phyloP scores from a whole-genome alignment of 2,888 invertebrate genomes.

The Norana najaformis region DNA sequence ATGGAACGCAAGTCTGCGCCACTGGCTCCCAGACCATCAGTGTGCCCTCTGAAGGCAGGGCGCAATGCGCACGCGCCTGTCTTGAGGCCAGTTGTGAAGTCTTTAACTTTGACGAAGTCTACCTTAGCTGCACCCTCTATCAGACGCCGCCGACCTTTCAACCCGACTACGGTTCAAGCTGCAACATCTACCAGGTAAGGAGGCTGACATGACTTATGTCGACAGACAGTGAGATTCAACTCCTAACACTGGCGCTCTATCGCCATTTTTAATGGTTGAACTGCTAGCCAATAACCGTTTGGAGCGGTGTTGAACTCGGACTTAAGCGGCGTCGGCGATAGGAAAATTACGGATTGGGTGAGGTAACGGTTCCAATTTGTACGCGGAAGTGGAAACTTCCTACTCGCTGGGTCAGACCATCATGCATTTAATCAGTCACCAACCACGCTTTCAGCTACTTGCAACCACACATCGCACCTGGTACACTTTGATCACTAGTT shows the following conservation, averaged over 20 bases:
- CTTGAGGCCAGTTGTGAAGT: not conserved
- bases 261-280: not conserved
- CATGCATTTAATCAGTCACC: too few relatives aligned
- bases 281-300: not conserved
- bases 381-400: too few relatives aligned
- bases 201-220: not conserved
- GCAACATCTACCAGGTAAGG: slow-evolving; percentile 13
- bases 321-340: not conserved
- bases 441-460: too few relatives aligned
- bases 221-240: not conserved
- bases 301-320: too few relatives aligned
- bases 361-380: too few relatives aligned
- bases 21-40: not conserved
- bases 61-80: not conserved
- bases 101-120: not conserved
- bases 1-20: not conserved
- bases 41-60: not conserved
- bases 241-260: not conserved
- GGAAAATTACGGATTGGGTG: too few relatives aligned
- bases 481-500: too few relatives aligned
- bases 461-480: too few relatives aligned
- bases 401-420: too few relatives aligned
- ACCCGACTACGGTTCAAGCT: not conserved
- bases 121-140: not conserved
- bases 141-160: not conserved